These are phyloP conservation scores for Conus betulinus DNA, from an alignment of 1,140 invertebrate genomes.

Conservation along the genomic window DNA sequence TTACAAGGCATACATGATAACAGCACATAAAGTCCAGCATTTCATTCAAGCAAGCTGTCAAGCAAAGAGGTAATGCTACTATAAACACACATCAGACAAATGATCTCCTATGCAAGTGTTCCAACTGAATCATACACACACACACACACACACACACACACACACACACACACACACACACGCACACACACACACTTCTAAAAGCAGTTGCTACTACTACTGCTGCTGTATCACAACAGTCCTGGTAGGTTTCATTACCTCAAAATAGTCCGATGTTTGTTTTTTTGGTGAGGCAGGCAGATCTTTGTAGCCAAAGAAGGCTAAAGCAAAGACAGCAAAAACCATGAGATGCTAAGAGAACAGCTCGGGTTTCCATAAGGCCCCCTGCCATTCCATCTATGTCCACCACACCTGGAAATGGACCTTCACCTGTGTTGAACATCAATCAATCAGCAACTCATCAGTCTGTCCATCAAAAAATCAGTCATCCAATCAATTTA, in stretches of 20 bases:
- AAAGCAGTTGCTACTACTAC: not conserved
- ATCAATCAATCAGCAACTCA: no score
- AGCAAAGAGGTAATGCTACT: no score
- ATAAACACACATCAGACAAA: no score
- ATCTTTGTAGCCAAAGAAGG: constrained; percentile 63
- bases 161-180: not conserved
- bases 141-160: not conserved
- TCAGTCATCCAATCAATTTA: no score
- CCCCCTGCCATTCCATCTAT: constrained; percentile 67
- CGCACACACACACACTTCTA: not conserved
- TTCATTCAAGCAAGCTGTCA: no score
- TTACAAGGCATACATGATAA: no score
- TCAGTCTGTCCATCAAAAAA: no score
- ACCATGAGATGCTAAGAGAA: constrained; percentile 64
- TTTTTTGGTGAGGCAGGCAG: constrained; percentile 47
- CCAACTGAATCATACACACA: not conserved
- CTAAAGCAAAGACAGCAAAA: constrained; percentile 62
- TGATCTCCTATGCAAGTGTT: no score
- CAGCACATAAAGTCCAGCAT: no score
- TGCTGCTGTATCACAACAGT: not conserved
- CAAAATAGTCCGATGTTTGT: constrained; percentile 60
- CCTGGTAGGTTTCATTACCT: constrained; percentile 29
- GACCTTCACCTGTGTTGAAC: constrained; percentile 51
- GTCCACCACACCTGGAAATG: constrained; percentile 66
- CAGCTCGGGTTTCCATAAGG: constrained; percentile 59